Evolutionary conservation across 53 echinoderm and acorn worm species (phyloP).

Genomic region (Glandiceps talaboti): DNA sequence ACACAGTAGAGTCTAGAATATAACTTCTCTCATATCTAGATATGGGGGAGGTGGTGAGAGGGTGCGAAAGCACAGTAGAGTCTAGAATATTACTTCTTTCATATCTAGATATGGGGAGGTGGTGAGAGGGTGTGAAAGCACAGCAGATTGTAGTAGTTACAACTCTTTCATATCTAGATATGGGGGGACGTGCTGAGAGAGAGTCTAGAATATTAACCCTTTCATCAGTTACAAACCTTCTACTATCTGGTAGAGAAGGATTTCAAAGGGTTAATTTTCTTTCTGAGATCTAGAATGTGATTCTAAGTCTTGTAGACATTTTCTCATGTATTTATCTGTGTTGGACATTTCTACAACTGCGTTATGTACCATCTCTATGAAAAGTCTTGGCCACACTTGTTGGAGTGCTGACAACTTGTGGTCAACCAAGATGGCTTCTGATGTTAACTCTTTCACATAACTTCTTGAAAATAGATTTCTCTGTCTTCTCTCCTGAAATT

Average conservation of each 20-base stretch:
- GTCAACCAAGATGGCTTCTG: constrained; percentile 63
- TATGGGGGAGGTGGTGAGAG: no score
- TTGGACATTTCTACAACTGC: constrained; percentile 71
- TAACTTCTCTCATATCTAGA: no score
- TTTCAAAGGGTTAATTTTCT: not conserved
- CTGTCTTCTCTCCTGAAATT: constrained; percentile 34
- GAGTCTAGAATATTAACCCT: not conserved
- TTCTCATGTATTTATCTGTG: constrained; percentile 34
- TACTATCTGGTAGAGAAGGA: not conserved
- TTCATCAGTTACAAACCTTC: not conserved
- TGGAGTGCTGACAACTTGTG: constrained; percentile 48
- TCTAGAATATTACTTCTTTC: no score
- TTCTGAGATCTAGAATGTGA: not conserved
- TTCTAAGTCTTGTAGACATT: constrained; percentile 22
- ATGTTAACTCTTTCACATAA: constrained; percentile 53
- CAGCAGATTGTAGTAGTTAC: no score
- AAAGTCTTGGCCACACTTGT: constrained; percentile 75
- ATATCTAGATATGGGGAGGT: no score
- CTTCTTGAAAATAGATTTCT: constrained; percentile 30
- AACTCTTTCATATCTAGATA: no score
- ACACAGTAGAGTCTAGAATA: no score
- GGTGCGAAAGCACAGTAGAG: no score
- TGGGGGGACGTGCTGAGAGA: no score
- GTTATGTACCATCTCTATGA: constrained; percentile 49
- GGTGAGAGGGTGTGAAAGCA: no score